phyloP scores from a whole-genome alignment of 2,888 invertebrate genomes.

The Drosophila nigricruria region DNA sequence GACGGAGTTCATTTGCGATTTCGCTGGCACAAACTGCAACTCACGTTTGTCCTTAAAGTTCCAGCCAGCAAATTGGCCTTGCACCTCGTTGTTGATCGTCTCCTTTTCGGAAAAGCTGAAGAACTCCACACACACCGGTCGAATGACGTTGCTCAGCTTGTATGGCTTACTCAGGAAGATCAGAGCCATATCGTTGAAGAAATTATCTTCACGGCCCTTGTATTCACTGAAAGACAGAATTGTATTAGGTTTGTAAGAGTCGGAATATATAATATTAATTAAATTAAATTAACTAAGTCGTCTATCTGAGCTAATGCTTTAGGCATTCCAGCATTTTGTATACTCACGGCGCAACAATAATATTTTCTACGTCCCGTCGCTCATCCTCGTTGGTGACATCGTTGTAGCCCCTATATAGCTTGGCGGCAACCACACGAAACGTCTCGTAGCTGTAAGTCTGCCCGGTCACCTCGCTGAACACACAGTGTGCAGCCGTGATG shows the following conservation, averaged over 20 bases:
- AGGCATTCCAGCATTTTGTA: neutral
- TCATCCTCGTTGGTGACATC: conserved; percentile 38
- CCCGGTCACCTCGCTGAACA: conserved; percentile 46
- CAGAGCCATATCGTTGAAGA: conserved; percentile 53
- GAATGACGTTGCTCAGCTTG: conserved; percentile 57
- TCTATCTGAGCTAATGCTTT: neutral
- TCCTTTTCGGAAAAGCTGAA: conserved; percentile 50
- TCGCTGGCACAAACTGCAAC: conserved; percentile 66
- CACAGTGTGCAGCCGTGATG: conserved; percentile 72
- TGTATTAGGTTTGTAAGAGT: neutral
- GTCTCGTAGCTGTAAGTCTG: conserved; percentile 30
- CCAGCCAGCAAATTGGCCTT: conserved; percentile 67
- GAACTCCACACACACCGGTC: conserved; percentile 65
- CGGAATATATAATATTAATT: neutral
- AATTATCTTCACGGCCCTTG: conserved; percentile 52
- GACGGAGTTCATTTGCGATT: conserved; percentile 47
- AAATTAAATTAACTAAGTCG: no score
- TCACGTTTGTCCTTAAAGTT: conserved; percentile 56
- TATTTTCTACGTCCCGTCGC: conserved; percentile 30
- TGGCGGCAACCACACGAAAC: conserved; percentile 62
- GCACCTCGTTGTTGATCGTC: conserved; percentile 48
- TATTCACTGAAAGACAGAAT: conserved; percentile 34
- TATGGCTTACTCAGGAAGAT: conserved; percentile 49
- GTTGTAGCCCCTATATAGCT: conserved; percentile 55
- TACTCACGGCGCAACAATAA: conserved; percentile 52